Evolutionary conservation across 2,797 vertebrate genomes (phyloP), one percentile per base, ranked within the genome.

Genomic region (Eremophila alpestris): DNA sequence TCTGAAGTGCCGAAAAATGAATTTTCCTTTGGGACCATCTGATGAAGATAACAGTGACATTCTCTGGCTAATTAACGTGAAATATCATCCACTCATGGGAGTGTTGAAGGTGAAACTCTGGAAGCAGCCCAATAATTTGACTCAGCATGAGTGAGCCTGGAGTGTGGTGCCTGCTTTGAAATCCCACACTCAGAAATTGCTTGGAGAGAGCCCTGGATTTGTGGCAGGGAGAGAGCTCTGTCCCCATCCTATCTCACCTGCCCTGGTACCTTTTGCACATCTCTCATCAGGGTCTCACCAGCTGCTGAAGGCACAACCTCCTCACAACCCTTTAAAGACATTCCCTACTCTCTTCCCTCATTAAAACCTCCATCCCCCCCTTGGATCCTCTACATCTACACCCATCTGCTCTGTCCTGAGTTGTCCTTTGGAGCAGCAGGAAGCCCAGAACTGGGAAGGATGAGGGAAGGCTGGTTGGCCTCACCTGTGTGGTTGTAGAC

Each of bases 401-500:
- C 6, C 48, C 4, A 2, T 6, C 52, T 16, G 5, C 62, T 49
- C 67, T 43, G 32, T 3, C 19, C 36, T 19, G 26, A 10, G 1
- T 15, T 77, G 63, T 45, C 36, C 52, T 70, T 24, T 24, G 27
- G 45, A 63, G 51, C 29, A 63, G 36, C 62, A 48, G 7, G 63
- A 24, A 62, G 6, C 24, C 22, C 17, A 17, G 45, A 4, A 3
- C 1, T 68, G 43, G 27, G 67, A 38, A 62, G 8, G 54, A 7
- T 7, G 54, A 58, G 67, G 71, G 84, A 49, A 49, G n/a, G 21
- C 16, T 34, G 0, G 0, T 5, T 19, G 5, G 7, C 64, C 97
- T 97, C 83, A 99, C 99, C 98, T 29, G 98, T 98, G 81, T 98
- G 97, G 96, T 99, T 99, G 93, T 98, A 97, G n/a, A 99, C 91